Evolutionary conservation across 2,888 invertebrate genomes (phyloP).

Genomic region (Drosophila dives): DNA sequence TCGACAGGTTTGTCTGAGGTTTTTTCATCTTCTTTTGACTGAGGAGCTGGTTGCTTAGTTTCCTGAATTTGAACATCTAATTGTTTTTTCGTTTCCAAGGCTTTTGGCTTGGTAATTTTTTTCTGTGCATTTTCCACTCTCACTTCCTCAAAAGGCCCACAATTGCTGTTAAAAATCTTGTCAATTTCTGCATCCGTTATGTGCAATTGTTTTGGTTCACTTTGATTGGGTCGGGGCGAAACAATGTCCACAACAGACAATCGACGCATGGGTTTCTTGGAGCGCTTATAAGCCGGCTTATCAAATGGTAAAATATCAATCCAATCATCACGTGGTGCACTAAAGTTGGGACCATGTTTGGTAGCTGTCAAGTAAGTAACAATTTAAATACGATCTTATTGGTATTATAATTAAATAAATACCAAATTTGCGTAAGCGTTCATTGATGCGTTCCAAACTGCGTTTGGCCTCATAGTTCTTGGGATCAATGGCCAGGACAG

Average conservation of each 20-base stretch:
- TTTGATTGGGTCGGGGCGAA: slow-evolving; percentile 70
- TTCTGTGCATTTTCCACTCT: slow-evolving; percentile 49
- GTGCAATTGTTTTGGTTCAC: slow-evolving; percentile 71
- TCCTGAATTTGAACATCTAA: slow-evolving; percentile 9
- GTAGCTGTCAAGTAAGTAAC: slow-evolving; percentile 32
- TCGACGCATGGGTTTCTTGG: slow-evolving; percentile 78
- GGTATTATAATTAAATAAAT: not conserved
- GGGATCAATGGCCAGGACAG: slow-evolving; percentile 91
- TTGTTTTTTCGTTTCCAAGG: slow-evolving; percentile 5
- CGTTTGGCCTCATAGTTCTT: slow-evolving; percentile 89
- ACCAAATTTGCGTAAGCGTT: slow-evolving; percentile 77
- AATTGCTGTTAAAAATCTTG: slow-evolving; percentile 83
- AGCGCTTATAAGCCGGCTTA: slow-evolving; percentile 82
- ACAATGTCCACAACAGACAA: slow-evolving; percentile 81
- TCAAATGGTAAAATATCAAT: slow-evolving; percentile 78
- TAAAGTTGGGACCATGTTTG: slow-evolving; percentile 78
- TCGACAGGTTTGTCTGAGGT: slow-evolving; percentile 15
- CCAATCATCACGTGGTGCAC: slow-evolving; percentile 59
- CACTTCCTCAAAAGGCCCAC: slow-evolving; percentile 81
- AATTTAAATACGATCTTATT: not conserved
- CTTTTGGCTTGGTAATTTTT: slow-evolving; percentile 2
- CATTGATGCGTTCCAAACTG: slow-evolving; percentile 81
- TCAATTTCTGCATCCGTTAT: slow-evolving; percentile 84
- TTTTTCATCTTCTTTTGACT: slow-evolving; percentile 5
- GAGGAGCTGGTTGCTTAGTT: slow-evolving; percentile 13